Base-by-base conservation (phyloP, 2,797 vertebrate genomes). In the Gorsachius magnificus region DNA sequence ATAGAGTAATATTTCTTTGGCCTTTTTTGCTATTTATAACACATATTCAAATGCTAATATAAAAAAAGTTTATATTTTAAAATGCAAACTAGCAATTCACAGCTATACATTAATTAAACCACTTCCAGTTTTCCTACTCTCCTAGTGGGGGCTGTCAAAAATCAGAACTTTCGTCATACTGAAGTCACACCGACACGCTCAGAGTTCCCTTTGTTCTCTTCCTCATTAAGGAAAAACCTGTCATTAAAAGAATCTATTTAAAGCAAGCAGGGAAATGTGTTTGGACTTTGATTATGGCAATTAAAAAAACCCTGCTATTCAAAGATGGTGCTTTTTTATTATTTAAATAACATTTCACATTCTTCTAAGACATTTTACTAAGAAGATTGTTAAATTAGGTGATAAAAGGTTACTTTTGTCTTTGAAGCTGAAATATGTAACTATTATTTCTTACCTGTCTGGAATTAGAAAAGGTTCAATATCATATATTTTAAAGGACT, bases 401-500 rank as follows among this genome's bases (percentile, higher is more conserved):
- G 96, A 97, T 98, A 96, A 98, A 98, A 97, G 97, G 97, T 97
- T 97, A 97, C 89, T 97, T 97, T 97, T 98, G 96, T 95, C 95
- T 96, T 94, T 96, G 94, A 97, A 94, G 93, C 69, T 97, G 96
- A 97, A 98, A 97, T 95, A 95, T 81, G 58, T 96, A 96, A 95
- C 95, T 94, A 93, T 96, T 96, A 96, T 96, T 96, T 90, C 96
- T 97, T 97, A 96, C 97, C 97, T 97, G 83, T 81, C 85, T 88
- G 26, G 92, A 97, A 97, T 96, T 97, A 95, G 89, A 95, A 97
- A 97, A 95, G 84, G 95, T 95, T 95, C 65, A 20, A 48, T 95
- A 95, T 87, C 75, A 29, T 69, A 18, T 79, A 57, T 97, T 97
- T 97, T 91, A 97, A 95, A 96, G 94, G 45, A 89, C n/a, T 97